These are phyloP conservation scores for Macrostomum cliftonense DNA, from an alignment of 2,888 invertebrate genomes.

Conservation along the genomic window DNA sequence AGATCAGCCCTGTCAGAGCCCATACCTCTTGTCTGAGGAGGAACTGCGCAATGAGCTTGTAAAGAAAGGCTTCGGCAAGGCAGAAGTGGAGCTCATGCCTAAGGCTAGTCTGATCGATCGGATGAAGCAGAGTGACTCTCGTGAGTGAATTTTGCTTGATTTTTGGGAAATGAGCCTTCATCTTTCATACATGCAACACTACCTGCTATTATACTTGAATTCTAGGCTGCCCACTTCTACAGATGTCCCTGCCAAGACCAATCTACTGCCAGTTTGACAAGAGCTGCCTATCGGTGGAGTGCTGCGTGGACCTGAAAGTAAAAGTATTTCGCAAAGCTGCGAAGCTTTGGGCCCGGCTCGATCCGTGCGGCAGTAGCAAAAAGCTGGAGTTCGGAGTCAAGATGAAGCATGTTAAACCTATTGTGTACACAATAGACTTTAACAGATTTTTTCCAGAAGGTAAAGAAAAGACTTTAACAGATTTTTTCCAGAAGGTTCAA, in stretches of 20 bases:
- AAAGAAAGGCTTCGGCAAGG: not conserved
- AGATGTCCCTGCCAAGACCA: constrained; percentile 15
- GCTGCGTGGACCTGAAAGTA: constrained; percentile 19
- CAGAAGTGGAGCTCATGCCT: too few relatives aligned
- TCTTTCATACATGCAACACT: too few relatives aligned
- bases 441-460: too few relatives aligned
- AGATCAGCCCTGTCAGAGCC: constrained; percentile 3
- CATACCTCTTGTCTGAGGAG: not conserved
- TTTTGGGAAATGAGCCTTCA: not conserved
- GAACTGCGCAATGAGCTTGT: not conserved
- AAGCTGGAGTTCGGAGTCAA: constrained; percentile 1
- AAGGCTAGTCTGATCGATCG: not conserved
- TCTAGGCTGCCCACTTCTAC: constrained; percentile 18
- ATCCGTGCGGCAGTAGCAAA: constrained; percentile 15
- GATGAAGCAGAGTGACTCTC: not conserved
- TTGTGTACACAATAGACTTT: not conserved
- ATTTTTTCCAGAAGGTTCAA: too few relatives aligned
- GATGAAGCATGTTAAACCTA: not conserved
- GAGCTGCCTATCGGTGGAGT: constrained; percentile 20
- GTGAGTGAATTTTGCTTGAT: not conserved
- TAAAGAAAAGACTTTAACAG: too few relatives aligned
- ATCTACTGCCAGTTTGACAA: constrained; percentile 19
- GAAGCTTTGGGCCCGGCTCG: constrained; percentile 17
- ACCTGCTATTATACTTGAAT: not conserved
- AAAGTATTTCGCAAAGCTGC: constrained; percentile 18